These are phyloP conservation scores for Ernsta delagoae DNA, from an alignment of 2,888 invertebrate genomes.

Conservation along the genomic window DNA sequence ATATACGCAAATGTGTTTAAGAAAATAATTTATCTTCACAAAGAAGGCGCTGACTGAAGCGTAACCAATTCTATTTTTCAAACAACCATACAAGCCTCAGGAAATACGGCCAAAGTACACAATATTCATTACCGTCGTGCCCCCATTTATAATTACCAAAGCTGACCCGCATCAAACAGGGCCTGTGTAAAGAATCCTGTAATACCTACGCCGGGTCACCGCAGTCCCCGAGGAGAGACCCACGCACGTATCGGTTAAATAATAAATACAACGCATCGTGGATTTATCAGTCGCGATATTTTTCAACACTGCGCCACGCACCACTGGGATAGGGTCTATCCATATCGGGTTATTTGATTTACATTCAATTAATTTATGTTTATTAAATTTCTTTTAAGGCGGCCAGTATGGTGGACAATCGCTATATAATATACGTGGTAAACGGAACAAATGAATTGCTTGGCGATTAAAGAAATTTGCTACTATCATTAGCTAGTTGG, in stretches of 20 bases:
- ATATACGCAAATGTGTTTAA: not conserved
- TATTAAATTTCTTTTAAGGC: too few relatives aligned
- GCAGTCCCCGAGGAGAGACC: slow-evolving; percentile 49
- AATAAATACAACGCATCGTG: slow-evolving; percentile 47
- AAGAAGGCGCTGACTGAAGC: not conserved
- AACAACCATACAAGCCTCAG: slow-evolving; percentile 11
- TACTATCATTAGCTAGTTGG: too few relatives aligned
- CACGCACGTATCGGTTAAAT: slow-evolving; percentile 50
- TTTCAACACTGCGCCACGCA: not conserved
- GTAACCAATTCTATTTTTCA: slow-evolving; percentile 24
- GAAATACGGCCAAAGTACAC: slow-evolving; percentile 24
- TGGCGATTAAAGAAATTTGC: too few relatives aligned
- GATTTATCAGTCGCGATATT: slow-evolving; percentile 4
- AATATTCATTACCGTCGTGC: slow-evolving; percentile 30
- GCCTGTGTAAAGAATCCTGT: slow-evolving; percentile 54
- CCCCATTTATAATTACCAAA: slow-evolving; percentile 61
- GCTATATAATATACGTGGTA: too few relatives aligned
- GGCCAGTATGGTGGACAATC: too few relatives aligned
- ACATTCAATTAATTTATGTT: too few relatives aligned
- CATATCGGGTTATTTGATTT: too few relatives aligned
- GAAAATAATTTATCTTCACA: not conserved
- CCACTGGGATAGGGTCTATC: not conserved
- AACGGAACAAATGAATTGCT: too few relatives aligned
- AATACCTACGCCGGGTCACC: slow-evolving; percentile 49
- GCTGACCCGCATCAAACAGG: slow-evolving; percentile 44